Evolutionary conservation across 2,797 vertebrate genomes (phyloP), one percentile per base, ranked within the genome.

Genomic region (Hoplostethus mediterraneus): DNA sequence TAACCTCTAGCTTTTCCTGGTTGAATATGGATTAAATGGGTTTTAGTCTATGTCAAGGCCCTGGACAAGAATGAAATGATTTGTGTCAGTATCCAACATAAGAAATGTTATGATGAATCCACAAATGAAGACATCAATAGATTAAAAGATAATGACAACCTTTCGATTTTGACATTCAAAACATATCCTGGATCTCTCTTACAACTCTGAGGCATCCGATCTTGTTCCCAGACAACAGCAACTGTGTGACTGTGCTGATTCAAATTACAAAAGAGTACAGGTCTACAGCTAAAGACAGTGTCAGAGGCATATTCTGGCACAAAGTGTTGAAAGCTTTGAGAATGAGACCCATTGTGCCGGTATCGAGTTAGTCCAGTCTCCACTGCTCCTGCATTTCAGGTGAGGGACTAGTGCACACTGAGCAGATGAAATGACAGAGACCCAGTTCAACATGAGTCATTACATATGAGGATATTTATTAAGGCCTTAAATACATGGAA

Each of bases 401-500:
- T 63, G 59, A 82, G 66, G 54, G 36, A 48, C 55, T 31, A 53
- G 61, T 65, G 13, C 51, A 54, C 31, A 67, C 38, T 49, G 51
- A 7, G 7, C 54, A 51, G 16, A 54, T 12, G 36, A 16, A 67
- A 55, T 5, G 45, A 45, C 0, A 67, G 53, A 71, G 3, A 76
- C 42, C 55, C 25, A n/a, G 45, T 5, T 45, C 25, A 53, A 40
- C 4, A 63, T 9, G 8, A 51, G 25, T 63, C 2, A 28, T 70
- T 80, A 74, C 72, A 31, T 52, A 75, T 38, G 31, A 66, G 56
- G 67, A 80, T 52, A 77, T 93, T 93, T 92, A 92, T 93, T 93
- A 90, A 93, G 89, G 90, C 89, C 85, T 90, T 84, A 83, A 87
- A 88, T 87, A 89, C 82, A 87, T 69, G 28, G 31, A 56, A 33